These are phyloP conservation scores for Morpho helenor DNA, from an alignment of 2,888 invertebrate species.

Conservation along the genomic window DNA sequence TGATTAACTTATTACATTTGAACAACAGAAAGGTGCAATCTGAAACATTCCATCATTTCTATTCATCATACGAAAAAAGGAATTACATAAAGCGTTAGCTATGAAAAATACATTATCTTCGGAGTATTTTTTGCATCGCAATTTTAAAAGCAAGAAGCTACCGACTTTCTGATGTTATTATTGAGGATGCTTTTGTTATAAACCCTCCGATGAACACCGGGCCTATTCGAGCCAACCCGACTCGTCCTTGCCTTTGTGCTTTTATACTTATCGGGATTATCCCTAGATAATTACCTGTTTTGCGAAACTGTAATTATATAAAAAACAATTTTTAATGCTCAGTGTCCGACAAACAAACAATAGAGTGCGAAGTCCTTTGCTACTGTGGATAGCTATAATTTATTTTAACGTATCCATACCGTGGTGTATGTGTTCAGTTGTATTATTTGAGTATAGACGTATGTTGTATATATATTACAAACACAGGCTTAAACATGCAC, in stretches of 20 bases:
- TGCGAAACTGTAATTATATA: conserved; percentile 59
- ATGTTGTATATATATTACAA: neutral
- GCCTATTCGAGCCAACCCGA: conserved; percentile 43
- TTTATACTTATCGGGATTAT: conserved; percentile 62
- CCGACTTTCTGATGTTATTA: conserved; percentile 74
- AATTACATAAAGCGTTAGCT: conserved; percentile 13
- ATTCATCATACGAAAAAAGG: conserved; percentile 10
- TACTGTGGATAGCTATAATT: conserved; percentile 34
- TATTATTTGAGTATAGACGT: no score
- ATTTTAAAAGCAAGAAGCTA: conserved; percentile 73
- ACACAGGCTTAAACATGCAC: neutral
- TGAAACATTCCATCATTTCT: neutral
- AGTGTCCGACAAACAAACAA: conserved; percentile 54
- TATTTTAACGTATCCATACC: conserved; percentile 36
- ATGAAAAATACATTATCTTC: conserved; percentile 10
- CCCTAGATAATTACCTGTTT: conserved; percentile 71
- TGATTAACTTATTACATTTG: no score
- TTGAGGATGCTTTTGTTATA: conserved; percentile 56
- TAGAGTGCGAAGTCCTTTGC: conserved; percentile 33
- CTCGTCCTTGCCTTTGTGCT: conserved; percentile 57
- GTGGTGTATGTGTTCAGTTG: neutral
- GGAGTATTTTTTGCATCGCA: conserved; percentile 48
- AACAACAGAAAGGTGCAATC: no score
- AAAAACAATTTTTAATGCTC: conserved; percentile 51
- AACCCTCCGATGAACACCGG: conserved; percentile 57